Evolutionary conservation across 2,797 vertebrate genomes (phyloP).

Genomic region (Acanthornis magna): DNA sequence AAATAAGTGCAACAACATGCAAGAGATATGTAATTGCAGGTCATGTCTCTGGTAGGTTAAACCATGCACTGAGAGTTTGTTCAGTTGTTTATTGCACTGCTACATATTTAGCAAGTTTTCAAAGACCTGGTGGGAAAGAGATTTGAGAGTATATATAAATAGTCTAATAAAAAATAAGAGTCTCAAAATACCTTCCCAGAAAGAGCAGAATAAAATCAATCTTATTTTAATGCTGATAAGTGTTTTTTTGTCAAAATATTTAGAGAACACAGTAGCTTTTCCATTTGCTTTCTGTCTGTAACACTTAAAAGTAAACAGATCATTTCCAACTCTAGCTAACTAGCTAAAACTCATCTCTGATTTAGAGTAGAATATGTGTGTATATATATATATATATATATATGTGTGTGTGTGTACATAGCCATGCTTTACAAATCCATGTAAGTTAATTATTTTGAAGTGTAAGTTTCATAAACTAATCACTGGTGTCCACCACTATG

Average conservation of each 20-base stretch:
- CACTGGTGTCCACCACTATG: neutral
- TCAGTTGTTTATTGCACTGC: neutral
- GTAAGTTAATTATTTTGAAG: slow-evolving; percentile 21
- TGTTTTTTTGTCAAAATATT: neutral
- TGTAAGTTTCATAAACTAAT: slow-evolving; percentile 14
- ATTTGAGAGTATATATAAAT: neutral
- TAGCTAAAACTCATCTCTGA: neutral
- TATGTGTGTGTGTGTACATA: neutral
- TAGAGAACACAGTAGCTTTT: neutral
- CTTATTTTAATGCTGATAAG: neutral
- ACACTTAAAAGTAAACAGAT: neutral
- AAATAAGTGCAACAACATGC: slow-evolving; percentile 3
- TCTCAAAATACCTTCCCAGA: neutral
- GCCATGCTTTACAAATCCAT: neutral
- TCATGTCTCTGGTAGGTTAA: slow-evolving; percentile 2
- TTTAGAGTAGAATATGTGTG: neutral
- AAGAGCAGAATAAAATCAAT: slow-evolving; percentile 1
- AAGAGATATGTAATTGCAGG: neutral
- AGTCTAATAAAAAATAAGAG: neutral
- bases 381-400: neutral
- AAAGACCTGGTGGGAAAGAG: neutral
- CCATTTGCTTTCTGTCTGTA: neutral
- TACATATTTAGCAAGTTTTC: neutral
- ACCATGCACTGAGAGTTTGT: neutral
- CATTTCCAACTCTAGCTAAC: neutral